These are phyloP conservation scores for Tyria jacobaeae DNA, from an alignment of 2,888 invertebrate genomes.

Conservation along the genomic window DNA sequence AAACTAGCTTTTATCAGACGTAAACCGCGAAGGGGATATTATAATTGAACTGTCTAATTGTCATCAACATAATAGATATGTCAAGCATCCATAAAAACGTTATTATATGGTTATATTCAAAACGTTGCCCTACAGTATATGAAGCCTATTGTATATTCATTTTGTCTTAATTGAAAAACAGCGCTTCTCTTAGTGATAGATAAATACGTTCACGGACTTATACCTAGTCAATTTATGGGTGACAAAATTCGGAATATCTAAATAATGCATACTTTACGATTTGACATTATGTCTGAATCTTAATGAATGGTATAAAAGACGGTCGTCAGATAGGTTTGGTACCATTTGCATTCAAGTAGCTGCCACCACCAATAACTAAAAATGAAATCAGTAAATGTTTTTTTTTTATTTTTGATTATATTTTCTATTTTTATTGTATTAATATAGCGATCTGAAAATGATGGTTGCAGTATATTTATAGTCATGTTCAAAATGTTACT, in stretches of 20 bases:
- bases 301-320: constrained; percentile 1
- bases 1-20: too few relatives aligned
- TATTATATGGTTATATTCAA: too few relatives aligned
- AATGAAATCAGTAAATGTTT: constrained; percentile 3
- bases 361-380: background rate
- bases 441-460: too few relatives aligned
- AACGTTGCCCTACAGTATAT: background rate
- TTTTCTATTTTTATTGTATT: background rate
- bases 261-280: constrained; percentile 1
- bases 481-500: too few relatives aligned
- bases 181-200: background rate
- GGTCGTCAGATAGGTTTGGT: background rate
- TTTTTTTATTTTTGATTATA: background rate
- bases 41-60: too few relatives aligned
- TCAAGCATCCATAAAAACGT: too few relatives aligned
- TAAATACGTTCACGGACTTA: background rate
- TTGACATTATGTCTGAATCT: constrained; percentile 1
- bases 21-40: too few relatives aligned
- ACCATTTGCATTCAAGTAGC: constrained; percentile 7
- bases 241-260: background rate
- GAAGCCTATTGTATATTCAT: background rate
- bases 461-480: too few relatives aligned
- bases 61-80: too few relatives aligned
- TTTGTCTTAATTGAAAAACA: background rate
- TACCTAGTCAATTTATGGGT: background rate